phyloP scores from a whole-genome alignment of 2,113 vertebrate species.

The Erinaceus europaeus region DNA sequence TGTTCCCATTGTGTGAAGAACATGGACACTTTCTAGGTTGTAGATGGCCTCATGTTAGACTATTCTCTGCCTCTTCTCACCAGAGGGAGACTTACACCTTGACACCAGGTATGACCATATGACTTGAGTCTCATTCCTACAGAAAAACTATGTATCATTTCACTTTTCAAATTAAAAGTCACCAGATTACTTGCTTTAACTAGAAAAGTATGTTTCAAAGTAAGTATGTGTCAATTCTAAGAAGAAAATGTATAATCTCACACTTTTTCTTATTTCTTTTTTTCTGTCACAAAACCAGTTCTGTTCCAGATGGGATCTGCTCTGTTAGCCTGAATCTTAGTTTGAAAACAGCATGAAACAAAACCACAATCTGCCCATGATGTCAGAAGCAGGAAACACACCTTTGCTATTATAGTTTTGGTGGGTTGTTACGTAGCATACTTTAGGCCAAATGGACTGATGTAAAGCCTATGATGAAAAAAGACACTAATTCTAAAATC shows the following conservation, averaged over 20 bases:
- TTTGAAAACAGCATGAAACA: background rate
- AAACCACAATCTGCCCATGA: background rate
- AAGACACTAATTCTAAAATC: background rate
- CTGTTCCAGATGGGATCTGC: background rate
- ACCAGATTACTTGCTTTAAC: background rate
- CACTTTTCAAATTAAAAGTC: background rate
- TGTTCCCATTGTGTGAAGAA: background rate
- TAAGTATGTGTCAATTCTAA: background rate
- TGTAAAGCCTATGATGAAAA: background rate
- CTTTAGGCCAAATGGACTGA: background rate
- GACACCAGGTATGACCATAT: background rate
- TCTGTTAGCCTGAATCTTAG: background rate
- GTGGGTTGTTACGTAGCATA: background rate
- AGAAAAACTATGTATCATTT: background rate
- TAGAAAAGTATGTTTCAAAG: background rate
- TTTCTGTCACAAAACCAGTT: background rate
- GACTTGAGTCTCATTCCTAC: background rate
- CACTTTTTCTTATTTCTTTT: background rate
- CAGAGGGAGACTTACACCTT: background rate
- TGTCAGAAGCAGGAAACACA: constrained; percentile 8
- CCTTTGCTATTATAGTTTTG: background rate
- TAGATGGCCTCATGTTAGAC: background rate
- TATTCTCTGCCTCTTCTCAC: background rate
- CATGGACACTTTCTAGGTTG: background rate
- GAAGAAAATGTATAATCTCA: background rate